phyloP scores from a whole-genome alignment of 2,797 vertebrate species.

The Sebastes taczanowskii region DNA sequence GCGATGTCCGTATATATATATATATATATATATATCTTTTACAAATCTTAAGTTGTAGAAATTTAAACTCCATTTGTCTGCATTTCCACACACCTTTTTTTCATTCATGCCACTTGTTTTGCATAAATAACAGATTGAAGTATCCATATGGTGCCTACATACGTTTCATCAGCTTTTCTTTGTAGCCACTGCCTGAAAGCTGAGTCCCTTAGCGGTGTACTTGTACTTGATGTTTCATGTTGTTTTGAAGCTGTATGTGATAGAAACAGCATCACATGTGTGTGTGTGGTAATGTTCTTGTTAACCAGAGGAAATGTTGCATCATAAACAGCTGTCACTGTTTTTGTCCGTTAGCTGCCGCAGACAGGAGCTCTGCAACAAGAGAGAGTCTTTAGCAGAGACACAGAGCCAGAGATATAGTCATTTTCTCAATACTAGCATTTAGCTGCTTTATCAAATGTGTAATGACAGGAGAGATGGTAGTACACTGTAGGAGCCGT shows the following conservation, averaged over 20 bases:
- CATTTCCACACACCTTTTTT: neutral
- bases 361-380: neutral
- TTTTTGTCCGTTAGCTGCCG: constrained; percentile 1
- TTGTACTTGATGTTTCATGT: neutral
- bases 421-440: neutral
- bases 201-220: neutral
- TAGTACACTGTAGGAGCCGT: neutral
- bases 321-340: neutral
- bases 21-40: too few relatives aligned
- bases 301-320: constrained; percentile 17
- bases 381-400: neutral
- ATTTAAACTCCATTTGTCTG: neutral
- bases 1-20: too few relatives aligned
- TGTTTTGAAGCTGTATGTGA: neutral
- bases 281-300: neutral
- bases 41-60: too few relatives aligned
- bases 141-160: too few relatives aligned
- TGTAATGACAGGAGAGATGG: neutral
- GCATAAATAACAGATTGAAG: neutral
- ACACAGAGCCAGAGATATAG: neutral
- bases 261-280: neutral
- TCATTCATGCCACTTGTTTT: too few relatives aligned
- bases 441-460: neutral
- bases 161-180: neutral
- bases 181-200: neutral